Conservation (phyloP, 2,888 invertebrate genomes). For the Drosophila austrosaltans region DNA sequence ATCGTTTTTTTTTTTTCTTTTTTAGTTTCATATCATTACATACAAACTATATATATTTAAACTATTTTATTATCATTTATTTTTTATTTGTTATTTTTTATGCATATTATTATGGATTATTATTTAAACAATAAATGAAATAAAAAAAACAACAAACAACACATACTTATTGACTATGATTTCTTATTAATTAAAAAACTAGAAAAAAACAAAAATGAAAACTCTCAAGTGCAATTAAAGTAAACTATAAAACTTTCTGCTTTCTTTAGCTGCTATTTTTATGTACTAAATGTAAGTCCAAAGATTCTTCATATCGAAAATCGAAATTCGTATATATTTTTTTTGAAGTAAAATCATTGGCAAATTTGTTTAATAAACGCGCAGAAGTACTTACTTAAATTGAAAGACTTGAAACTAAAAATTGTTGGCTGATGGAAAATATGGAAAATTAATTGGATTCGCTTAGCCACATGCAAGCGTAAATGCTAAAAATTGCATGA, state of each 20-base stretch:
- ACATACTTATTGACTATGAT: constrained; percentile 46
- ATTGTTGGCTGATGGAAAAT: constrained; percentile 62
- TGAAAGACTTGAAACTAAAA: constrained; percentile 72
- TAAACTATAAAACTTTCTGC: constrained; percentile 67
- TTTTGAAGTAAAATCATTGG: constrained; percentile 8
- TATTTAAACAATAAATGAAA: constrained; percentile 60
- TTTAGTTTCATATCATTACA: constrained; percentile 54
- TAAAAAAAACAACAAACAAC: constrained; percentile 38
- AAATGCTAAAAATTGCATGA: constrained; percentile 19
- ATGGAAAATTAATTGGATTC: constrained; percentile 19
- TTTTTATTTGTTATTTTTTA: constrained; percentile 73
- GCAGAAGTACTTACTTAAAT: constrained; percentile 52
- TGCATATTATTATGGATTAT: constrained; percentile 50
- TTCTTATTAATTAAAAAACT: constrained; percentile 9
- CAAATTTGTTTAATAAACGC: neutral
- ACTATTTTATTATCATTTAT: constrained; percentile 55
- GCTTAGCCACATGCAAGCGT: constrained; percentile 17
- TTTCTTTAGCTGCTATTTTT: constrained; percentile 61
- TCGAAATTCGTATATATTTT: constrained; percentile 10
- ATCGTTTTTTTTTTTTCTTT: constrained; percentile 57
- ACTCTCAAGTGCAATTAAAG: constrained; percentile 74
- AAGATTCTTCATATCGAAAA: neutral
- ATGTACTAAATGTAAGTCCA: constrained; percentile 20
- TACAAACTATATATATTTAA: constrained; percentile 40
- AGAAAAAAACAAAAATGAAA: constrained; percentile 29